These are phyloP conservation scores for Platysteira castanea DNA, from an alignment of 2,113 vertebrate genomes.

Conservation along the genomic window DNA sequence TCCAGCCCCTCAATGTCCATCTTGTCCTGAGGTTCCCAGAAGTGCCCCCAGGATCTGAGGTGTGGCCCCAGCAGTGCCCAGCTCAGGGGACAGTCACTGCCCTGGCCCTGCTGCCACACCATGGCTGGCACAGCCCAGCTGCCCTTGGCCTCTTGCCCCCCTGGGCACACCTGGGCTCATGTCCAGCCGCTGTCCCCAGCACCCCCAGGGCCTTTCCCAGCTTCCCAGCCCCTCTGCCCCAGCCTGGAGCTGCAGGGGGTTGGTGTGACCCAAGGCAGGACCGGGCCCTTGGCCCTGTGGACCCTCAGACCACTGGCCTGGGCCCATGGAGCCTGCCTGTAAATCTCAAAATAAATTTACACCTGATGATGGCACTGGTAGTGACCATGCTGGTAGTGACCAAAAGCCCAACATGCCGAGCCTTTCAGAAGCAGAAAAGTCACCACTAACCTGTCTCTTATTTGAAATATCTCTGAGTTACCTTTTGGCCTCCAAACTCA, in stretches of 20 bases:
- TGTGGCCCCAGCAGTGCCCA: neutral
- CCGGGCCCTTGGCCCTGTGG: neutral
- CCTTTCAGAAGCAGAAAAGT: neutral
- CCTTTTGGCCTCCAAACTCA: neutral
- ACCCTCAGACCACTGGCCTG: neutral
- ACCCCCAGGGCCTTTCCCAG: neutral
- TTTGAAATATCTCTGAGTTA: neutral
- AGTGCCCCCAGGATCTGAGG: neutral
- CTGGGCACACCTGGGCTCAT: neutral
- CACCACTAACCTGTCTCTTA: neutral
- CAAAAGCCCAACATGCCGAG: neutral
- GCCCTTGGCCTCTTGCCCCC: neutral
- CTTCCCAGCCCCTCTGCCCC: neutral
- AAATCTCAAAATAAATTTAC: neutral
- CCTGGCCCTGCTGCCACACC: neutral
- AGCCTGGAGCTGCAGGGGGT: neutral
- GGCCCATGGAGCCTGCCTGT: neutral
- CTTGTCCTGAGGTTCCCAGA: neutral
- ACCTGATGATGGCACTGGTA: neutral
- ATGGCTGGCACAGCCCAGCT: neutral
- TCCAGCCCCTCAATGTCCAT: neutral
- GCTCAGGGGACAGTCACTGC: neutral
- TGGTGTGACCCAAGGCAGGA: neutral
- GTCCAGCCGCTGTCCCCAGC: neutral
- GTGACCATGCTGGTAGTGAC: neutral